Conservation (phyloP, 2,113 vertebrate species). For the Panthera tigris region DNA sequence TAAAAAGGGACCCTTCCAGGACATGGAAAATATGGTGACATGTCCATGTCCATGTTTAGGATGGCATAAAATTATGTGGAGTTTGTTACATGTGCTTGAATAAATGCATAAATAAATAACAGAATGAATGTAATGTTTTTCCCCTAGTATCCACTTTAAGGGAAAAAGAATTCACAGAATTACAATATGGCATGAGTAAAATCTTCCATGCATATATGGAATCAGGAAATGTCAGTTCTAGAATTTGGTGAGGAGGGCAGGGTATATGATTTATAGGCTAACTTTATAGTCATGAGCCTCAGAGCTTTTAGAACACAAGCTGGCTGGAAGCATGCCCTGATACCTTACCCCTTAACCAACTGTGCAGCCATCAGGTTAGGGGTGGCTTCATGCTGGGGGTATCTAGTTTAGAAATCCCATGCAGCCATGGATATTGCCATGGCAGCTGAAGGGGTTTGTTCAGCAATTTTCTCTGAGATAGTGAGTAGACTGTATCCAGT, state of each 20-base stretch:
- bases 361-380: too few species aligned
- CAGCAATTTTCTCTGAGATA: neutral
- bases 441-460: neutral
- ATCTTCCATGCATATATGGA: neutral
- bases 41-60: neutral
- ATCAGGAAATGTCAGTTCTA: neutral
- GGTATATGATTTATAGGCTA: neutral
- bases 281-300: neutral
- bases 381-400: neutral
- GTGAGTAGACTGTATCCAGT: neutral
- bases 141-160: neutral
- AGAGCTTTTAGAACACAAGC: neutral
- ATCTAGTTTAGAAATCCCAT: neutral
- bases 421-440: neutral
- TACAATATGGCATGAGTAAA: neutral
- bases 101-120: neutral
- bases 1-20: neutral
- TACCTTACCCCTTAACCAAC: neutral
- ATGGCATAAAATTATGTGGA: neutral
- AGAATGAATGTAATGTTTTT: neutral
- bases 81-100: neutral
- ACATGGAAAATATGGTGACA: neutral
- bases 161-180: neutral
- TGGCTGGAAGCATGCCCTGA: neutral
- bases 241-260: neutral